A percentile compares a stretch with the other conserved stretches of the same genome.
Evolutionary conservation across 2,888 invertebrate genomes (phyloP).

Genomic region (Sinopyrophorus schimmeli): DNA sequence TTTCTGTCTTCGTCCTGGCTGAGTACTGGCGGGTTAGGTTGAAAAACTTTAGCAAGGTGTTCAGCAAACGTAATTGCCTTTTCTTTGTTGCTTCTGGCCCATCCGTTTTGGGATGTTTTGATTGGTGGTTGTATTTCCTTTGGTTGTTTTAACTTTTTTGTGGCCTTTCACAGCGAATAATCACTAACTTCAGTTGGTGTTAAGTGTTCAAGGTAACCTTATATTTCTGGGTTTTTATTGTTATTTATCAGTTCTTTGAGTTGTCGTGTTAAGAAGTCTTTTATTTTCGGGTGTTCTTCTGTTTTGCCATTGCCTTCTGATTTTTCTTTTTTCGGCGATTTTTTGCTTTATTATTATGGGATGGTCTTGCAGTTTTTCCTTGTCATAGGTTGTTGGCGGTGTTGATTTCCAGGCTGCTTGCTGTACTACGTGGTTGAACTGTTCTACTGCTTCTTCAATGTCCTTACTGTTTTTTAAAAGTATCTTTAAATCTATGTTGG

Average conservation of each 20-base stretch:
- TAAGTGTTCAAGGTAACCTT: no score
- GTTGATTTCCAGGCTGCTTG: constrained; percentile 2
- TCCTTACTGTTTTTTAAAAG: constrained; percentile 3
- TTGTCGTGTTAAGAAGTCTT: neutral
- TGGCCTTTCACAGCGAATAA: no score
- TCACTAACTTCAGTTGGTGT: no score
- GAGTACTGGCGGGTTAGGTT: constrained; percentile 2
- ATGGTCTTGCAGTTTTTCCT: constrained; percentile 3
- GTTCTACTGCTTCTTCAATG: neutral
- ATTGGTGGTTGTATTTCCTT: neutral
- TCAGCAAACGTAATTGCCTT: constrained; percentile 1
- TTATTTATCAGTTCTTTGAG: neutral
- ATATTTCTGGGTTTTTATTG: no score
- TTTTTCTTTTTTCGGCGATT: constrained; percentile 5
- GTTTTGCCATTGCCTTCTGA: constrained; percentile 6
- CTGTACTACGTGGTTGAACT: neutral
- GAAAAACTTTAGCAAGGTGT: no score
- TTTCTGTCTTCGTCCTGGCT: neutral
- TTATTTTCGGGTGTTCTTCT: constrained; percentile 1
- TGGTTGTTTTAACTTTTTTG: no score
- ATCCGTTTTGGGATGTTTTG: neutral
- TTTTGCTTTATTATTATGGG: constrained; percentile 5
- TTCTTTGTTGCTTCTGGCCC: constrained; percentile 1
- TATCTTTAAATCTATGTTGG: constrained; percentile 3
- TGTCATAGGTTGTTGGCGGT: neutral